Percentiles rank a stretch among this genome's conserved stretches.
Evolutionary conservation across 2,888 invertebrate genomes (phyloP).

Genomic region (Ischnus inquisitorius): DNA sequence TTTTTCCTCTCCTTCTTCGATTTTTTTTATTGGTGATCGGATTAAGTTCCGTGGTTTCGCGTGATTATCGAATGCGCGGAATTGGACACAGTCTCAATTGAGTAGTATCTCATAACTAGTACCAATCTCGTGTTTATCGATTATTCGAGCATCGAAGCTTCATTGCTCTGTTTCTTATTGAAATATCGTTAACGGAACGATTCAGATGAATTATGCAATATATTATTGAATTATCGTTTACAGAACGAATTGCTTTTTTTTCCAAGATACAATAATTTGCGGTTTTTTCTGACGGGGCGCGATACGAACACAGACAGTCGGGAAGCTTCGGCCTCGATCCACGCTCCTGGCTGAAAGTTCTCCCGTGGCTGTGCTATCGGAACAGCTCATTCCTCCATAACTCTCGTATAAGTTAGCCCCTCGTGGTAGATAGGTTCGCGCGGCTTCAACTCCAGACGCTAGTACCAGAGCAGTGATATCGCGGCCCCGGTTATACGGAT

Average conservation of each 20-base stretch:
- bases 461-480: conserved; percentile 61
- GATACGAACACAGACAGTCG: not conserved
- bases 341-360: conserved; percentile 1
- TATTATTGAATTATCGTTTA: too few species aligned
- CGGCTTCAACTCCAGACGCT: conserved; percentile 31
- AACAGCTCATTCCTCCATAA: conserved; percentile 42
- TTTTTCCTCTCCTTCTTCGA: too few species aligned
- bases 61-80: too few species aligned
- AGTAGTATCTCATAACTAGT: too few species aligned
- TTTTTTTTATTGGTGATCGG: too few species aligned
- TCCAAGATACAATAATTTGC: not conserved
- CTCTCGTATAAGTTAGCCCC: conserved; percentile 63
- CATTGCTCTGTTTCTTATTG: too few species aligned
- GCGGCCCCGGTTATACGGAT: not conserved
- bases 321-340: not conserved
- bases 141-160: too few species aligned
- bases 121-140: too few species aligned
- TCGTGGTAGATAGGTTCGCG: conserved; percentile 53
- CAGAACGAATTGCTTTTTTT: not conserved
- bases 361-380: conserved; percentile 31
- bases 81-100: too few species aligned
- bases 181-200: too few species aligned
- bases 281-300: not conserved
- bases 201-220: too few species aligned
- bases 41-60: too few species aligned